Base-by-base conservation (phyloP, 2,113 vertebrate genomes). In the Platichthys flesus region DNA sequence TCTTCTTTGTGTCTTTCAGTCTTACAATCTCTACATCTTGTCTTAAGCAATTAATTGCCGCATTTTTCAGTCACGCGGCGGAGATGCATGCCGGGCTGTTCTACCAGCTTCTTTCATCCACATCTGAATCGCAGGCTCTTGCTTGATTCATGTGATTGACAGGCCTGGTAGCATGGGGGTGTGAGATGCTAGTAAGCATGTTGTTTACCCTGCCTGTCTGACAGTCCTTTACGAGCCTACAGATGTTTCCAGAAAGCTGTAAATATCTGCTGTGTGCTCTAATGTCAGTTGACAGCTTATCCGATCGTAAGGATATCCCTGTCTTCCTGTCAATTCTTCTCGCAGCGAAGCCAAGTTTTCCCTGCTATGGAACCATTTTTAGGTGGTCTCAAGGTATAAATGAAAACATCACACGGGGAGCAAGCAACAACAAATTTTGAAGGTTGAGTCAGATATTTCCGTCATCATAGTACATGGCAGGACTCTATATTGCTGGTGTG, bases 231-330 rank as follows among this genome's bases (percentile, higher is more conserved):
- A 51, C 63, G 61, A 88, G 77, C 55, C 74, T 62, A 76, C 87
- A 84, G 88, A 89, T 90, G 78, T 90, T 89, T 86, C 67, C 79
- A 84, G 78, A 77, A 80, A 84, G 82, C 82, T 81, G 73, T 75
- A 89, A 78, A 89, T 89, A 67, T 88, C 65, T 67, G 75, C 75
- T 28, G 42, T 64, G 74, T 65, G 58, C 74, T 83, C 69, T 87
- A 72, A 89, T 86, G 79, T 87, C 82, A 73, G 71, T 55, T 84
- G 87, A 87, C 88, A 85, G 84, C 77, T 24, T 74, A 64, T 80
- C 74, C 40, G 55, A 84, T 84, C 75, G 54, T 37, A 40, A 62
- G 79, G 60, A 82, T 66, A 76, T 80, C 85, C 73, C 54, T 49
- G 69, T 79, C 75, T 83, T 82, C 74, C 77, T 84, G 69, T 76